phyloP scores from a whole-genome alignment of 2,888 invertebrate genomes.

The Eulithis testata region DNA sequence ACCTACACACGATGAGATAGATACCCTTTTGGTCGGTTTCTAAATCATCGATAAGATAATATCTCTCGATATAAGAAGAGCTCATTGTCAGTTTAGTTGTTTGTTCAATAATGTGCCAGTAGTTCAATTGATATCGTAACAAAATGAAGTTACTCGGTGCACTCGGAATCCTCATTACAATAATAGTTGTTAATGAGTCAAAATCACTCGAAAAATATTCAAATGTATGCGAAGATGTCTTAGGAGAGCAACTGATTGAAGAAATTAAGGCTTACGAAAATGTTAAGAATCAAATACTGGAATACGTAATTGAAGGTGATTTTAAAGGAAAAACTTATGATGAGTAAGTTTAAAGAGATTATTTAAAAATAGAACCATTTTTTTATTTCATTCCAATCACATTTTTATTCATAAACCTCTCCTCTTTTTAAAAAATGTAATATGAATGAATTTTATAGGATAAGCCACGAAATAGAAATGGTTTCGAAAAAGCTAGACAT shows the following conservation, averaged over 20 bases:
- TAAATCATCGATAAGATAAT: constrained; percentile 8
- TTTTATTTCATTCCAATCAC: too few species aligned
- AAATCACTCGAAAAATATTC: constrained; percentile 53
- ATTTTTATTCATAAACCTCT: too few species aligned
- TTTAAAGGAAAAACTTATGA: constrained; percentile 85
- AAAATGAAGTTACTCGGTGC: constrained; percentile 55
- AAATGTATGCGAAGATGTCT: constrained; percentile 61
- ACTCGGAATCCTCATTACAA: constrained; percentile 52
- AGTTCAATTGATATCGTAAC: not conserved
- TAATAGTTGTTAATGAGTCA: constrained; percentile 54
- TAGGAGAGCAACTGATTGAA: constrained; percentile 74
- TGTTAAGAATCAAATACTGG: constrained; percentile 79
- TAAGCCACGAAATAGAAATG: too few species aligned
- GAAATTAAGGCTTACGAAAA: constrained; percentile 86
- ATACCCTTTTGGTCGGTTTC: constrained; percentile 1
- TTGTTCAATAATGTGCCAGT: constrained; percentile 2
- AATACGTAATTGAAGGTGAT: constrained; percentile 77
- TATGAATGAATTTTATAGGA: too few species aligned
- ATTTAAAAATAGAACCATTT: too few species aligned
- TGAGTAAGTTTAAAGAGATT: constrained; percentile 63
- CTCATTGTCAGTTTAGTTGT: constrained; percentile 10
- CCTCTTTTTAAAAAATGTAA: too few species aligned
- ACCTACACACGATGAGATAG: too few species aligned
- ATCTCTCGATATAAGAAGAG: constrained; percentile 40
- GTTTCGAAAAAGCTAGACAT: too few species aligned